A percentile compares a stretch with the other conserved stretches of the same genome.
phyloP scores from a whole-genome alignment of 2,888 invertebrate genomes.

The Seira musarum region DNA sequence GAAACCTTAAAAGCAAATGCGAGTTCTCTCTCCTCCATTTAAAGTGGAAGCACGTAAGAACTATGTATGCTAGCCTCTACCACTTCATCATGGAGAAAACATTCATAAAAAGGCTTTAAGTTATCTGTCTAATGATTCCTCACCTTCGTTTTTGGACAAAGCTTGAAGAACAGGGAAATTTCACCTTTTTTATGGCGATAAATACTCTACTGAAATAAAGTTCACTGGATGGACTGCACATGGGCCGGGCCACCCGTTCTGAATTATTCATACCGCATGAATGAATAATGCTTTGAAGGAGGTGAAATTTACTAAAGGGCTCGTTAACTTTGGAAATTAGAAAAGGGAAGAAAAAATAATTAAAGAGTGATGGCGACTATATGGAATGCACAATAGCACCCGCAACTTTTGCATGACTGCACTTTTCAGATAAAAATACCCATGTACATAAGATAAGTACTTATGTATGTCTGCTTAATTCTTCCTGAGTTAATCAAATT shows the following conservation, averaged over 20 bases:
- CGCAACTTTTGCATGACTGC: not conserved
- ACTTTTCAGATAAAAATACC: not conserved
- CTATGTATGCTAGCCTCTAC: not conserved
- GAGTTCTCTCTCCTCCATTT: constrained; percentile 57
- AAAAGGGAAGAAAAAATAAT: not conserved
- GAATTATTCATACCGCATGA: not conserved
- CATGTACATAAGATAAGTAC: not conserved
- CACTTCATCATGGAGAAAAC: constrained; percentile 35
- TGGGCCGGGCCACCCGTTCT: no score
- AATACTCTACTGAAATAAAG: no score
- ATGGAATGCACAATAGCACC: not conserved
- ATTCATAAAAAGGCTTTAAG: constrained; percentile 27
- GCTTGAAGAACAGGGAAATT: no score
- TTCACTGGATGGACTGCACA: no score
- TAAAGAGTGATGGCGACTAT: not conserved
- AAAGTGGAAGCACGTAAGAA: constrained; percentile 55
- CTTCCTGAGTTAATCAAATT: not conserved
- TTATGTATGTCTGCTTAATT: not conserved
- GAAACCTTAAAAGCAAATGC: constrained; percentile 49
- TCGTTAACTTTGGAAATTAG: not conserved
- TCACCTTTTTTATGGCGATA: no score
- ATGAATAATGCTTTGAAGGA: not conserved
- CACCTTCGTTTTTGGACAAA: no score
- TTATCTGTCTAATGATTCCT: constrained; percentile 22
- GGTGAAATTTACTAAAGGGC: not conserved